Percentiles rank a stretch among this genome's conserved stretches.
These are phyloP conservation scores for Condylura cristata DNA, from an alignment of 2,113 vertebrate species.

Conservation along the genomic window DNA sequence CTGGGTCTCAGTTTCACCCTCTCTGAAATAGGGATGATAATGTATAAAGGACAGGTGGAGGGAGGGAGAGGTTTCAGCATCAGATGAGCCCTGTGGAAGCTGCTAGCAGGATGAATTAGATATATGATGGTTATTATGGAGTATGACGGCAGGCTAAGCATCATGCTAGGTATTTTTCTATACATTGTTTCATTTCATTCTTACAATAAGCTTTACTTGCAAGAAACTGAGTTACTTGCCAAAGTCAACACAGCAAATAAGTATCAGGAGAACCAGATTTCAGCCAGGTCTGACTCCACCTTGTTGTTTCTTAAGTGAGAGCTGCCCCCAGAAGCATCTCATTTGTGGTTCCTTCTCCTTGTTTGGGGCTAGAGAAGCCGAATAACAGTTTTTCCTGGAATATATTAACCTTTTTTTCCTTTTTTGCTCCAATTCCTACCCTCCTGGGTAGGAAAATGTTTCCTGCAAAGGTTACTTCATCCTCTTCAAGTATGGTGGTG, in stretches of 20 bases:
- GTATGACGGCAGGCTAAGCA: neutral
- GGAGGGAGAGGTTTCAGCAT: neutral
- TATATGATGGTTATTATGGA: too few relatives aligned
- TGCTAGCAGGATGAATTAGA: too few relatives aligned
- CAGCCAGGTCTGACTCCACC: neutral
- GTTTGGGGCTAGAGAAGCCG: neutral
- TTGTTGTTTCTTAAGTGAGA: neutral
- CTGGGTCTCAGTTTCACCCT: neutral
- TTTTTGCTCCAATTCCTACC: neutral
- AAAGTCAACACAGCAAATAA: constrained; percentile 47
- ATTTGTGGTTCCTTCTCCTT: neutral
- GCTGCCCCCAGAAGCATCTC: neutral
- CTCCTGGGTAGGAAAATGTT: constrained; percentile 8
- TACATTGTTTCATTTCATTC: constrained; percentile 63
- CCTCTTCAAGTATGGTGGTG: neutral
- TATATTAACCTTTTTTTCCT: neutral
- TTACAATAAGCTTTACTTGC: neutral
- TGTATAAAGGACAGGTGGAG: neutral
- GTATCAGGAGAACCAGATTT: constrained; percentile 24
- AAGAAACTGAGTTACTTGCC: constrained; percentile 64
- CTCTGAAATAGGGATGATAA: constrained; percentile 7
- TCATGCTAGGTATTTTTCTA: neutral
- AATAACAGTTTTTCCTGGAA: neutral
- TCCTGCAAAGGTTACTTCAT: constrained; percentile 10
- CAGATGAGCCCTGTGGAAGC: neutral